phyloP scores from a whole-genome alignment of 2,113 vertebrate species.

The Eira barbara region DNA sequence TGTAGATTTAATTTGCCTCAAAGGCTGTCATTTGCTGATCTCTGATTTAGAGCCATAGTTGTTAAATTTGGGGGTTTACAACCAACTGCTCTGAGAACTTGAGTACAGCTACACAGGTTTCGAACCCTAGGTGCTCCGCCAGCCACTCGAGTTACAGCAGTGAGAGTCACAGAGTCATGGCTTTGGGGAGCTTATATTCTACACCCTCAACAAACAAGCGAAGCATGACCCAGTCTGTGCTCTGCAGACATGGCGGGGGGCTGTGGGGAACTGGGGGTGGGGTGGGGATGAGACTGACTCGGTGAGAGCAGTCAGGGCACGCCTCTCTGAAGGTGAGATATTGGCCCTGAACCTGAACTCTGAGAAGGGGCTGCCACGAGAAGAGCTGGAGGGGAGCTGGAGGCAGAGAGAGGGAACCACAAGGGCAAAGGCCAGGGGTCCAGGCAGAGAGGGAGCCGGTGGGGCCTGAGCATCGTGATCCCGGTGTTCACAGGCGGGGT shows the following conservation, averaged over 20 bases:
- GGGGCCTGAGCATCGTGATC: no score
- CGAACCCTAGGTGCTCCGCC: not conserved
- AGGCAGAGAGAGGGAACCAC: not conserved
- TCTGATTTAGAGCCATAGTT: not conserved
- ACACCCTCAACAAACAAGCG: not conserved
- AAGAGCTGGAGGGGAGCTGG: not conserved
- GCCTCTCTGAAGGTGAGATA: not conserved
- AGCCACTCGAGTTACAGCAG: not conserved
- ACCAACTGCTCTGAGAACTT: not conserved
- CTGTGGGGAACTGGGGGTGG: accelerated
- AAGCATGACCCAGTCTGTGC: not conserved
- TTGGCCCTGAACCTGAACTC: not conserved
- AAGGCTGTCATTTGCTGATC: not conserved
- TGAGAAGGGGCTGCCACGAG: not conserved
- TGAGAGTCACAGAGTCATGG: not conserved
- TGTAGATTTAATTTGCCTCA: not conserved
- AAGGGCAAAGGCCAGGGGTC: not conserved
- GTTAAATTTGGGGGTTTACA: not conserved
- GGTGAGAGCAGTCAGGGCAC: not conserved
- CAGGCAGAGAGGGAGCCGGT: not conserved
- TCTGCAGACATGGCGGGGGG: not conserved
- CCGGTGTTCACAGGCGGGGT: not conserved
- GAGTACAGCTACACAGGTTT: not conserved
- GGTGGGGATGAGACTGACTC: not conserved
- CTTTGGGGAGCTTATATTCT: not conserved